phyloP scores from a whole-genome alignment of 2,797 vertebrate genomes.

The Sebastes hopkinsi region DNA sequence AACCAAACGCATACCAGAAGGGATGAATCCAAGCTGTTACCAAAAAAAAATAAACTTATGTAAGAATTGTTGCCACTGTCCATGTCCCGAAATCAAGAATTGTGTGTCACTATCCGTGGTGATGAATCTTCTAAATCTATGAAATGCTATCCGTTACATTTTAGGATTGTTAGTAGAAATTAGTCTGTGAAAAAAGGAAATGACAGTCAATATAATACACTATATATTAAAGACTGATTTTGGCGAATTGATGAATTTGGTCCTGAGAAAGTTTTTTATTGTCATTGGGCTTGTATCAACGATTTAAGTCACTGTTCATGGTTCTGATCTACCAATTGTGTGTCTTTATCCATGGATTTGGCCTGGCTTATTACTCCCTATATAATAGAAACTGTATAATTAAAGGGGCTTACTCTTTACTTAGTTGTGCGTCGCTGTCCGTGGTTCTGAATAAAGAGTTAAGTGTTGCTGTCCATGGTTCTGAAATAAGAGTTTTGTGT shows the following conservation, averaged over 20 bases:
- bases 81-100: neutral
- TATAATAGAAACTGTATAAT: neutral
- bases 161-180: neutral
- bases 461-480: neutral
- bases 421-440: neutral
- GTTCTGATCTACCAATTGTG: neutral
- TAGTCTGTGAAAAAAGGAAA: neutral
- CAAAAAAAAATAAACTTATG: neutral
- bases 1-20: neutral
- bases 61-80: neutral
- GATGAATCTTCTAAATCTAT: neutral
- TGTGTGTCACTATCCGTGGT: neutral
- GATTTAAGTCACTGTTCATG: neutral
- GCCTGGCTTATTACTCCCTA: neutral
- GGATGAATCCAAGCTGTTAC: neutral
- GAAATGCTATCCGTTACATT: neutral
- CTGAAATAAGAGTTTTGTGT: fast-evolving
- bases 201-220: neutral
- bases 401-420: neutral
- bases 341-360: neutral
- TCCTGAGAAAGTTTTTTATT: neutral
- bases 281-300: neutral
- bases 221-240: no score
- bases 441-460: neutral
- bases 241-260: neutral